These are phyloP conservation scores for Musca vetustissima DNA, from an alignment of 1,140 invertebrate species.

Conservation along the genomic window DNA sequence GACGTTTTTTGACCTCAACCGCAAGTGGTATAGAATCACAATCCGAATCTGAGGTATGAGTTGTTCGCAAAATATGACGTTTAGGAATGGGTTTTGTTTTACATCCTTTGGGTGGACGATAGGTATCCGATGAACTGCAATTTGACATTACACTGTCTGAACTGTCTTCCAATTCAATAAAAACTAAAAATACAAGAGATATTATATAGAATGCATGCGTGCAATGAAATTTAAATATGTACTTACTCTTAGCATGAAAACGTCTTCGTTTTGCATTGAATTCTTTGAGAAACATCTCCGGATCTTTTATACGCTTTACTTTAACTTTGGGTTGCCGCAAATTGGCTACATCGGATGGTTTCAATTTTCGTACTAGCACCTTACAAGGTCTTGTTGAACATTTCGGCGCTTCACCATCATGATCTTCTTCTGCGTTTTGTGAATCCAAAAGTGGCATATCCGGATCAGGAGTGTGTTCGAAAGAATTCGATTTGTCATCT, in stretches of 20 bases:
- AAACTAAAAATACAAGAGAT: constrained; percentile 5
- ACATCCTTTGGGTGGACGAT: neutral
- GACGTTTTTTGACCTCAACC: neutral
- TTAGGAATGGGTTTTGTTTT: neutral
- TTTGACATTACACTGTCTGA: constrained; percentile 5
- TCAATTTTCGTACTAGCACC: constrained; percentile 4
- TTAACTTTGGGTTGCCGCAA: constrained; percentile 20
- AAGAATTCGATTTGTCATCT: neutral
- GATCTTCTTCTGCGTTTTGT: neutral
- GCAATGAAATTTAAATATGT: neutral
- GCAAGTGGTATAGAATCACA: neutral
- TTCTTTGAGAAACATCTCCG: neutral
- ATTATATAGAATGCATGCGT: neutral
- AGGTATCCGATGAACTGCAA: neutral
- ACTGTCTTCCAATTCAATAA: constrained; percentile 12
- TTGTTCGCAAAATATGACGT: neutral
- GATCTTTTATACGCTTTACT: constrained; percentile 3
- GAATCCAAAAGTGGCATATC: neutral
- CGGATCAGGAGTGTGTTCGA: no score
- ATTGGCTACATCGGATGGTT: constrained; percentile 2
- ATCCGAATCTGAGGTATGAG: constrained; percentile 18
- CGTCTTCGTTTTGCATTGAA: constrained; percentile 1
- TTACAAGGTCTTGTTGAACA: neutral
- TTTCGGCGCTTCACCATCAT: neutral
- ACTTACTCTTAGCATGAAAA: neutral